Conservation (phyloP, 2,797 vertebrate genomes). For the Echeneis naucrates region DNA sequence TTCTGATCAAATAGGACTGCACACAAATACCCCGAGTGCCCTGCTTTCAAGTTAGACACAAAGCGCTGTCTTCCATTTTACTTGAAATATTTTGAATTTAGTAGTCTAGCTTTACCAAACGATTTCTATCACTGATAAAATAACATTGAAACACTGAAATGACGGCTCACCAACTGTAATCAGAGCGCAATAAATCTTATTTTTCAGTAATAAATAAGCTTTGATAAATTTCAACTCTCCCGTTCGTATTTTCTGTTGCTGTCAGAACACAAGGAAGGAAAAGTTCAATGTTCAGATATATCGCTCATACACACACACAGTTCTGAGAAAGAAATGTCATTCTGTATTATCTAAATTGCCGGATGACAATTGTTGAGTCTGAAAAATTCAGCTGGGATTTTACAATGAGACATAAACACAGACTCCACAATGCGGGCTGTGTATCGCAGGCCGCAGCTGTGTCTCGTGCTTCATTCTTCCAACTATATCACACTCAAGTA, state of each 20-base stretch:
- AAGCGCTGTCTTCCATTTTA: not conserved
- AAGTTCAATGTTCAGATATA: no score
- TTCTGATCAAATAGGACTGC: slow-evolving; percentile 17
- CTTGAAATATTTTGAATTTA: not conserved
- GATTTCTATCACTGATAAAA: not conserved
- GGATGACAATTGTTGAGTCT: not conserved
- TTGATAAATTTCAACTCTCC: not conserved
- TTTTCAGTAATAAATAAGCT: not conserved
- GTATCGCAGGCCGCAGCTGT: not conserved
- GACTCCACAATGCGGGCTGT: not conserved
- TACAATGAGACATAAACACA: not conserved
- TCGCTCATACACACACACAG: no score
- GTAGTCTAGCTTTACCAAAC: not conserved
- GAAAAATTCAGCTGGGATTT: not conserved
- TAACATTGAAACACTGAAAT: not conserved
- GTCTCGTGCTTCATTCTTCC: slow-evolving; percentile 3
- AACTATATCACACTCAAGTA: slow-evolving; percentile 26
- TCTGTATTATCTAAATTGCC: not conserved
- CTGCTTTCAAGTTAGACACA: not conserved
- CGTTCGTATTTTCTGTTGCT: not conserved
- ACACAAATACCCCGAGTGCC: not conserved
- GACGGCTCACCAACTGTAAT: not conserved
- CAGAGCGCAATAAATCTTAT: not conserved
- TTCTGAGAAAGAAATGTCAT: not conserved
- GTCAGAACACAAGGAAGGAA: not conserved